Base-by-base conservation (phyloP, 1,140 invertebrate species). In the Atta texana region DNA sequence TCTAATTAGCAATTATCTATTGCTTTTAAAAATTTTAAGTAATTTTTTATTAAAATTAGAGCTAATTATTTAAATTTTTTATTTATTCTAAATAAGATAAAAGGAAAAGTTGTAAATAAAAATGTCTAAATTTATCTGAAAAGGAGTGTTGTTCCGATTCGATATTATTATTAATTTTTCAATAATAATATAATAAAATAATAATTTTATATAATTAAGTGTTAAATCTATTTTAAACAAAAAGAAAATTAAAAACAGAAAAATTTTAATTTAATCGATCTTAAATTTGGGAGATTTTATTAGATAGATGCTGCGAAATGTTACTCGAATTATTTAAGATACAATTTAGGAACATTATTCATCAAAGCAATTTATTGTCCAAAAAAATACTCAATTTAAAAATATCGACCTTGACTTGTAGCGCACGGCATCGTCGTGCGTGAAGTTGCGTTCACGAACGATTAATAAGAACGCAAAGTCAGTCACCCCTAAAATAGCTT, bases 371-470 rank as follows among this genome's bases (percentile, higher is more conserved):
- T 69, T 80, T n/a, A 14, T 80, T 14, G n/a, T n/a, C 18, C 5
- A 44, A 68, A 44, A 80, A 63, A 7, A 8, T 80, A 53, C 14
- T 16, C 28, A 75, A 84, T 90, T 89, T 87, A 88, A 88, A 90
- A 91, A 89, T 90, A 90, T 77, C 89, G 84, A 90, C 85, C 88
- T 89, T 89, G 90, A 84, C 82, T 68, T 53, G 63, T 63, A 8
- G 28, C 53, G 53, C 44, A 57, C 34, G 7, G n/a, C 31, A 75
- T 84, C 55, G 55, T 28, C n/a, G 53, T n/a, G 18, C 7, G 57
- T 76, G 39, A 28, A 61, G 16, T 28, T 21, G 12, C 21, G 53
- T 76, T 44, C n/a, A 75, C 59, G 66, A 5, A 31, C 16, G n/a
- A 85, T 77, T 75, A 85, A 85, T 64, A 64, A 66, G 44, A 77